Conservation (phyloP, 1,140 invertebrate genomes). For the Zaprionus kolodkinae region DNA sequence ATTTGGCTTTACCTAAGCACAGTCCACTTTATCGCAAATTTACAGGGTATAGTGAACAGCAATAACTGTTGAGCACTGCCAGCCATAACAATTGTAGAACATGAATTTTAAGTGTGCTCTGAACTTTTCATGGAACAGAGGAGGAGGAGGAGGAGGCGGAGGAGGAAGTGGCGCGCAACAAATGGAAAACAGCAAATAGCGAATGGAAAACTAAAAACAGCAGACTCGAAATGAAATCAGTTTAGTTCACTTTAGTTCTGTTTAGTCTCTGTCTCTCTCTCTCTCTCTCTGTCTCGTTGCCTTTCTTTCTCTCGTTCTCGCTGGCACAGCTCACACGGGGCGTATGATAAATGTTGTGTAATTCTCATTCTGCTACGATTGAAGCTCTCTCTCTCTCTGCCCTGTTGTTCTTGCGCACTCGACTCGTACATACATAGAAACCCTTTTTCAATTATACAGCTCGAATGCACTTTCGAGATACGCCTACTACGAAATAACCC, state of each 20-base stretch:
- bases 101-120: conserved; percentile 59
- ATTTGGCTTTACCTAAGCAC: neutral
- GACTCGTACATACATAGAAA: conserved; percentile 43
- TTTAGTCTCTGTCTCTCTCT: neutral
- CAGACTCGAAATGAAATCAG: conserved; percentile 53
- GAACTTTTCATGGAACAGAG: conserved; percentile 27
- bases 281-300: neutral
- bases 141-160: too few relatives aligned
- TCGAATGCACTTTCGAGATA: conserved; percentile 60
- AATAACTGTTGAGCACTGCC: conserved; percentile 11
- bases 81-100: conserved; percentile 56
- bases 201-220: conserved; percentile 21
- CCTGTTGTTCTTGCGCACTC: conserved; percentile 41
- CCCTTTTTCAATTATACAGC: conserved; percentile 79
- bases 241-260: conserved; percentile 28
- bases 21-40: neutral
- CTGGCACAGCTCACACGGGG: conserved; percentile 52
- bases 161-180: neutral
- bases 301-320: conserved; percentile 35
- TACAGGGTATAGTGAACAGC: conserved; percentile 18
- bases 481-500: neutral
- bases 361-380: conserved; percentile 58
- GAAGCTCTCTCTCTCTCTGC: conserved; percentile 35
- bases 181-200: conserved; percentile 10
- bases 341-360: conserved; percentile 76